Evolutionary conservation across 2,113 vertebrate species (phyloP), one percentile per base, ranked within the genome.

Genomic region (Hydrolagus affinis): DNA sequence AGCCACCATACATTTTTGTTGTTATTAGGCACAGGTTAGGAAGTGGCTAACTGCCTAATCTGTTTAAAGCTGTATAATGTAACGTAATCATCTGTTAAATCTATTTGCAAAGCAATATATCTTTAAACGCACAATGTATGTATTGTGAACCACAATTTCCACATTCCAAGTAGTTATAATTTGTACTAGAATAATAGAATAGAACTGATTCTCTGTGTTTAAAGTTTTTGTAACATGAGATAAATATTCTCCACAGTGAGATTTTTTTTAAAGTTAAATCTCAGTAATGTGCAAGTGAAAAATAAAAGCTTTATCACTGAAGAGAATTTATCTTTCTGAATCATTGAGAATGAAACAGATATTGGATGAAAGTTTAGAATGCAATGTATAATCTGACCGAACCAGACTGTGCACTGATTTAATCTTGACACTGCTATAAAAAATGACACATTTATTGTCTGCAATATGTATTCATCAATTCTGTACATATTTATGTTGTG

Each of bases 401-500:
- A 83, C 78, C 25, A 83, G 78, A 83, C 78, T 83, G 60, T 66
- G 21, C 62, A 83, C 78, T 83, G 78, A 62, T 83, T 83, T 83
- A 83, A 83, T 83, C 78, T 83, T 83, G 78, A 64, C 78, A 83
- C 62, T 14, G 62, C 78, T 83, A 83, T 83, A 32, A 83, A 83
- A 83, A 83, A 83, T 83, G 78, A 83, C 78, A 83, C 78, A 30
- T 83, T 68, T 83, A 83, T 83, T 83, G 78, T 66, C 78, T 83
- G 78, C 78, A 83, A 83, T 83, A 66, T 28, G 25, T 83, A 83
- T 83, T 83, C 78, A 83, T 83, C 78, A 83, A 83, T 68, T 83
- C 66, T 66, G 78, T 83, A 83, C 78, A 83, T 83, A 83, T 83
- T 83, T 83, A 83, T 68, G 78, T 68, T 21, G 25, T 64, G 78